A percentile compares a stretch with the other conserved stretches of the same genome.
These are phyloP conservation scores for Geococcyx californianus DNA, from an alignment of 2,113 vertebrate genomes.

Conservation along the genomic window DNA sequence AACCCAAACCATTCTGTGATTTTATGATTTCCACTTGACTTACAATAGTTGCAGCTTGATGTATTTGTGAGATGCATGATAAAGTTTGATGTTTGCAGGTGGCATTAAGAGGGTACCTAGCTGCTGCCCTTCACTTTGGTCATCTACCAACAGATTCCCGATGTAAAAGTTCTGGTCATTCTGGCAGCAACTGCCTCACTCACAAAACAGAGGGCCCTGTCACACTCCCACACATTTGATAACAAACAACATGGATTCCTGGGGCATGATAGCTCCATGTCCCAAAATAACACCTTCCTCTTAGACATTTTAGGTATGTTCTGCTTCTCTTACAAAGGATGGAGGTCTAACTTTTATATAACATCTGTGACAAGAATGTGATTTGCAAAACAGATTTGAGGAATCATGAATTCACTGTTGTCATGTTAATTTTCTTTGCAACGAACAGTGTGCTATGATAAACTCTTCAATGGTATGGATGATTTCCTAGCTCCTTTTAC, in stretches of 20 bases:
- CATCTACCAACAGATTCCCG: background rate
- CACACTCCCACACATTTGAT: fast-evolving
- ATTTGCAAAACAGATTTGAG: background rate
- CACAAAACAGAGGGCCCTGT: background rate
- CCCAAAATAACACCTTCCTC: background rate
- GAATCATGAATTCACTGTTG: background rate
- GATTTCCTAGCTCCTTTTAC: conserved; percentile 34
- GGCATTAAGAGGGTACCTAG: background rate
- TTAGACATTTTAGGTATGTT: background rate
- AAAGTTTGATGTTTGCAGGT: background rate
- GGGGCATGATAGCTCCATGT: background rate
- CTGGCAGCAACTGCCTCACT: fast-evolving
- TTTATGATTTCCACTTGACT: background rate
- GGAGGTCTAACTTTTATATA: background rate
- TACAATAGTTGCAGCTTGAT: background rate
- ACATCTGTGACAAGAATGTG: background rate
- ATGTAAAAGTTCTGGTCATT: background rate
- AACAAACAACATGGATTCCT: background rate
- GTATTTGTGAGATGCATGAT: background rate
- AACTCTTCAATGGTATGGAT: background rate
- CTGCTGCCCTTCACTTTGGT: background rate
- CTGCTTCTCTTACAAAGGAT: background rate
- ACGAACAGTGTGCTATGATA: background rate
- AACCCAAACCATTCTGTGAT: too few species aligned
- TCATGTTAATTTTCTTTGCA: background rate